Percentiles rank a stretch among this genome's conserved stretches.
These are phyloP conservation scores for Mystacides longicornis DNA, from an alignment of 2,888 invertebrate genomes.

Conservation along the genomic window DNA sequence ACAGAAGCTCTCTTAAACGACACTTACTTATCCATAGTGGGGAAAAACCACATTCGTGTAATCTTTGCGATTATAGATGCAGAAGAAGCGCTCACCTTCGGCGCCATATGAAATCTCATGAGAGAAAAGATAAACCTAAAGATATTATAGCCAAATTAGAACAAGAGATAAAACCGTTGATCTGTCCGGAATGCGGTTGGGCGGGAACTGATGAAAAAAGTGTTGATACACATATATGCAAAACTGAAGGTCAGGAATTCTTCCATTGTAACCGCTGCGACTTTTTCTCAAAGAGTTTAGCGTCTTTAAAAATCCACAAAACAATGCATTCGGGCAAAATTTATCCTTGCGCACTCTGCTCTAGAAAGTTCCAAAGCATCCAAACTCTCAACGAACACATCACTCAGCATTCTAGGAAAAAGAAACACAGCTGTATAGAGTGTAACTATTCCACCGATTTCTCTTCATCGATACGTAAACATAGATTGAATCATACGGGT, in stretches of 20 bases:
- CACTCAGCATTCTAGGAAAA: slow-evolving; percentile 7
- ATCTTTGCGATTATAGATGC: slow-evolving; percentile 12
- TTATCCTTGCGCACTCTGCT: slow-evolving; percentile 4
- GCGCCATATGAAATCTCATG: slow-evolving; percentile 13
- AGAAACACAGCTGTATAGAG: slow-evolving; percentile 12
- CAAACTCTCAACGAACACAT: slow-evolving; percentile 4
- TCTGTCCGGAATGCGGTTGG: slow-evolving; percentile 9
- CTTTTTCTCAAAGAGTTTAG: neutral
- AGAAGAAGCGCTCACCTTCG: slow-evolving; percentile 9
- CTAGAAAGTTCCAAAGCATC: neutral
- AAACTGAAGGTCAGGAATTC: neutral
- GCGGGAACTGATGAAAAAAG: neutral
- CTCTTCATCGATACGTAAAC: slow-evolving; percentile 15
- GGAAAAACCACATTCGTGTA: slow-evolving; percentile 10
- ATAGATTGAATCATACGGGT: slow-evolving; percentile 15
- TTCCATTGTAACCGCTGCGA: slow-evolving; percentile 11
- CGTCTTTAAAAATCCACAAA: slow-evolving; percentile 5
- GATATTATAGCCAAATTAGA: slow-evolving; percentile 1
- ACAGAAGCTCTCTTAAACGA: slow-evolving; percentile 6
- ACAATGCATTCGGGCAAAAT: slow-evolving; percentile 3
- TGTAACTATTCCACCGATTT: slow-evolving; percentile 15
- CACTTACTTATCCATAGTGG: slow-evolving; percentile 13
- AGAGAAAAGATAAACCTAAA: slow-evolving; percentile 8
- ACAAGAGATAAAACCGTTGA: slow-evolving; percentile 6
- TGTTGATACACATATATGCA: slow-evolving; percentile 4